Base-by-base conservation (phyloP, 2,113 vertebrate genomes). In the Nothobranchius furzeri region DNA sequence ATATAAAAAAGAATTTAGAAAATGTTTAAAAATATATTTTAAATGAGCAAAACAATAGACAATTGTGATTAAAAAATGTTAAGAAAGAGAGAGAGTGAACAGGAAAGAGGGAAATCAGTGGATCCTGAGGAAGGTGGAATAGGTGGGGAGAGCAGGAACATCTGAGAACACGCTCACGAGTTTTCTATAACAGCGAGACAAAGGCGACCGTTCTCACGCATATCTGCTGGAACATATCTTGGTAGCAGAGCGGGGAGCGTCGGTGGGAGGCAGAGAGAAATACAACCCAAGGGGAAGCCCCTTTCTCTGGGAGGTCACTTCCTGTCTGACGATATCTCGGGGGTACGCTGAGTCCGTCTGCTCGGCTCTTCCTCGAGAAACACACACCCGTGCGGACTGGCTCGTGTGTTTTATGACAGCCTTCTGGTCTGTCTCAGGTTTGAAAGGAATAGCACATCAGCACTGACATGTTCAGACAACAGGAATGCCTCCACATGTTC, bases 261-360 rank as follows among this genome's bases (percentile, higher is more conserved):
- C 61, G 78, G 70, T 73, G 63, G 63, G 59, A 78, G 64, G 20
- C 58, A n/a, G 60, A 60, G 54, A 67, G 68, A 83, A 83, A 84
- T 58, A 50, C 60, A 81, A 77, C 49, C 85, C 82, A 55, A 37
- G 70, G 74, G 87, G 86, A 85, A 85, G 55, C 73, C 76, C 68
- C 68, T 73, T 65, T 67, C 68, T 52, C 61, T 73, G 60, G 70
- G 78, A 83, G 85, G 85, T 87, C 82, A 86, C 84, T 89, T 89
- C 87, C 83, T 85, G 85, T 82, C 79, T 81, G 73, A 37, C 64
- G 15, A 45, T 73, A 51, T 80, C 51, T 80, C 68, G 25, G 36
- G 42, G 55, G 53, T 43, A 46, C 66, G 42, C 60, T 71, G 52
- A 40, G 51, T 51, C 59, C n/a, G 37, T 68, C 73, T 54, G 45